Evolutionary conservation across 2,888 invertebrate species (phyloP).

Genomic region (Himalopsyche tibetana): DNA sequence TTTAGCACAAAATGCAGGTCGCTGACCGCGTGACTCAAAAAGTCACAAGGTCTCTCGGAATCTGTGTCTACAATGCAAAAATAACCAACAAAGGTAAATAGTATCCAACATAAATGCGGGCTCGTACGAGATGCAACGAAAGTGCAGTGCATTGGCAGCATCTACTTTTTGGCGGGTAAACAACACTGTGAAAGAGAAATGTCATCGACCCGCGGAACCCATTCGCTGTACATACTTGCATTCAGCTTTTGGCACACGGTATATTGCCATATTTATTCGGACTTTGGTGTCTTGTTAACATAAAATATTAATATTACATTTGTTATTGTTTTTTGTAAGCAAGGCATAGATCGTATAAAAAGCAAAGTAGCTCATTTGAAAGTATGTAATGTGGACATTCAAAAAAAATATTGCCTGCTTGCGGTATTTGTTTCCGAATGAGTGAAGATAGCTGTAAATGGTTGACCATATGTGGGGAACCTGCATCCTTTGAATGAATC

Average conservation of each 20-base stretch:
- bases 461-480: too few species aligned
- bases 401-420: too few species aligned
- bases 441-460: too few species aligned
- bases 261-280: background rate
- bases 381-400: too few species aligned
- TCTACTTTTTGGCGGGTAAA: background rate
- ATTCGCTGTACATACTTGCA: background rate
- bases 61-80: too few species aligned
- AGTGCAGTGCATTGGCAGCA: background rate
- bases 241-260: background rate
- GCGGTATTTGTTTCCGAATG: too few species aligned
- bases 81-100: too few species aligned
- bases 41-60: background rate
- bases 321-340: background rate
- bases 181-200: background rate
- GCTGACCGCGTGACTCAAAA: background rate
- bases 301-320: background rate
- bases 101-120: background rate
- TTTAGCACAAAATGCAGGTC: background rate
- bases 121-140: background rate
- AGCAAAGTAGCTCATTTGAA: too few species aligned
- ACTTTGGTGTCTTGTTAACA: background rate
- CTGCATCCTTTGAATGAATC: too few species aligned
- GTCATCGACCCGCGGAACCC: slow-evolving; percentile 18
- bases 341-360: too few species aligned